Conservation (phyloP, 2,888 invertebrate genomes). For the Chrysomela aeneicollis region DNA sequence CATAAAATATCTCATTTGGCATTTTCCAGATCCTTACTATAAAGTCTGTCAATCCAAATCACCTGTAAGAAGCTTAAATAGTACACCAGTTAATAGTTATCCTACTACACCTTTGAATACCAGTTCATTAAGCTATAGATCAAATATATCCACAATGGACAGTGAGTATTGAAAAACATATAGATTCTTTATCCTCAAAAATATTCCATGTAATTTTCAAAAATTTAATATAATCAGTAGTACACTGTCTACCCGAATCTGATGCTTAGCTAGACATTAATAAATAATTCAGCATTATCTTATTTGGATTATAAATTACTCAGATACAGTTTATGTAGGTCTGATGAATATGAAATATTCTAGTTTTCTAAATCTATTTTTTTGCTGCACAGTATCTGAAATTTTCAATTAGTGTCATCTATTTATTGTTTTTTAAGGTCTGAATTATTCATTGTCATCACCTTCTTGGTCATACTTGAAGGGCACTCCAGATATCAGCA, state of each 20-base stretch:
- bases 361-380: too few relatives aligned
- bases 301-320: too few relatives aligned
- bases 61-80: slow-evolving; percentile 32
- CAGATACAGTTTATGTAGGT: too few relatives aligned
- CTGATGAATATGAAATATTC: too few relatives aligned
- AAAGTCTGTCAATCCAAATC: slow-evolving; percentile 41
- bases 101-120: slow-evolving; percentile 54
- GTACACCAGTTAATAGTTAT: slow-evolving; percentile 25
- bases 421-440: too few relatives aligned
- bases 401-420: too few relatives aligned
- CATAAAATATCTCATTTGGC: slow-evolving; percentile 4
- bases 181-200: slow-evolving; percentile 1
- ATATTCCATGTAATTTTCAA: too few relatives aligned
- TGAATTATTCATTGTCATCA: slow-evolving; percentile 52
- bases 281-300: too few relatives aligned
- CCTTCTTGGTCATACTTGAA: slow-evolving; percentile 59
- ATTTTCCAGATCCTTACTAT: slow-evolving; percentile 49
- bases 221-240: too few relatives aligned
- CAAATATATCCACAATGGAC: slow-evolving; percentile 54
- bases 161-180: slow-evolving; percentile 44
- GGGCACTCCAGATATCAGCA: slow-evolving; percentile 45
- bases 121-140: slow-evolving; percentile 58
- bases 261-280: too few relatives aligned
- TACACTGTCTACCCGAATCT: too few relatives aligned
- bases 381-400: too few relatives aligned